Evolutionary conservation across 2,888 invertebrate genomes (phyloP), one percentile per base, ranked within the genome.

Genomic region (Coleophora flavipennella): DNA sequence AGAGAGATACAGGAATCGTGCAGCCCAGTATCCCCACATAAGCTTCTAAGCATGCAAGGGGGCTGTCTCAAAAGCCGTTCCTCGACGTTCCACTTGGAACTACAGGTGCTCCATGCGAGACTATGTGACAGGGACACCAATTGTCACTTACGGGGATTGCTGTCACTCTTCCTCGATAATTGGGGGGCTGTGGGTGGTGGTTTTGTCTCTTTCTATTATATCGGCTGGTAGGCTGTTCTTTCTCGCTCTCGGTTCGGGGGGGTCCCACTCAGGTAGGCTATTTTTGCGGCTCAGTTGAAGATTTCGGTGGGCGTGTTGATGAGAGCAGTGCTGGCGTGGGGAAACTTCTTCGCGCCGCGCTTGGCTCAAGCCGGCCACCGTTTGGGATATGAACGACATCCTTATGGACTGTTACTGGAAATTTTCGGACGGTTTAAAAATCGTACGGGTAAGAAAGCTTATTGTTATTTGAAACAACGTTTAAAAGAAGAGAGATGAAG

Each of bases 311-410:
- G 80, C 67, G 68, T 84, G 79, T 53, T 76, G 80, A 51, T 84
- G 83, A 1, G 83, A 78, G 68, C 84, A 84, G 64, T 84, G 84
- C 52, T 84, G 84, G 28, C 78, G 59, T 0, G 80, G 79, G 2
- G 78, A 72, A 0, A 66, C 65, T 28, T 83, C 80, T 40, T 79
- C 76, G n/a, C 79, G 75, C 1, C 78, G 62, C 29, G 74, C 58
- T 53, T 83, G 80, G 53, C 81, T 83, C 62, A 86, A 67, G 33
- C 85, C 86, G 14, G 86, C 86, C 43, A 86, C 86, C 31, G 86
- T 86, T 79, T 86, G 86, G 31, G 86, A 86, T 51, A 86, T 83
- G 71, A 87, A 86, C 49, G 86, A 86, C 87, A 86, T 87, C 57
- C 51, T 58, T 20, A 20, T 20, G 20, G 3, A 20, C 20, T 20